These are phyloP conservation scores for Oceanites oceanicus DNA, from an alignment of 2,113 vertebrate species.

Conservation along the genomic window DNA sequence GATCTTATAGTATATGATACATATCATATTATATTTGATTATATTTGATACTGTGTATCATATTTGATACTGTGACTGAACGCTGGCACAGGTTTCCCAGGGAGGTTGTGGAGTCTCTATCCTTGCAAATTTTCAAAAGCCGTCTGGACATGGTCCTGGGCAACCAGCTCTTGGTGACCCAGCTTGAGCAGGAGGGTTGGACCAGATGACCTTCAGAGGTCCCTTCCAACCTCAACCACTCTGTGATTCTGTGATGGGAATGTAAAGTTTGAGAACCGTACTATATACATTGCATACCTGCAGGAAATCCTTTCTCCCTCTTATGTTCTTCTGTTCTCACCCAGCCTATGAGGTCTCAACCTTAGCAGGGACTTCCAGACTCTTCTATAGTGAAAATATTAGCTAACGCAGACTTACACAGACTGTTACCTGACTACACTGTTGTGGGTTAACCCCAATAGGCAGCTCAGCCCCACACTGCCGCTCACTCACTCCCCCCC, in stretches of 20 bases:
- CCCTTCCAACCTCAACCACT: background rate
- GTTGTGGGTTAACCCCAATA: background rate
- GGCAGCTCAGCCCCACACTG: background rate
- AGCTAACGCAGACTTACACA: background rate
- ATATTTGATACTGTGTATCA: background rate
- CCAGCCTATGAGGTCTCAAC: background rate
- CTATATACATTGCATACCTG: background rate
- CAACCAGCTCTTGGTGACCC: background rate
- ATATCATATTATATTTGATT: background rate
- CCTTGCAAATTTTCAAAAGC: background rate
- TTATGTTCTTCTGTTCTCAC: background rate
- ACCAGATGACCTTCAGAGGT: background rate
- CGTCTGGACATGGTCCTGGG: accelerated
- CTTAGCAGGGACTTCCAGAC: background rate
- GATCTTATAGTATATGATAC: background rate
- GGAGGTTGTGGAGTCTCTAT: background rate
- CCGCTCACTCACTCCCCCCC: accelerated
- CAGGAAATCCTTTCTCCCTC: background rate
- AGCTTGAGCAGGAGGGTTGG: background rate
- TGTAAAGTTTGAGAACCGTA: background rate
- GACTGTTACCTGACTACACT: background rate
- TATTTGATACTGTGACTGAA: background rate
- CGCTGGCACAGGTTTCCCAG: background rate
- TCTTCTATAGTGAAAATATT: background rate
- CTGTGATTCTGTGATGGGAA: background rate